Base-by-base conservation (phyloP, 2,888 invertebrate genomes). In the Drosophila pullipes region DNA sequence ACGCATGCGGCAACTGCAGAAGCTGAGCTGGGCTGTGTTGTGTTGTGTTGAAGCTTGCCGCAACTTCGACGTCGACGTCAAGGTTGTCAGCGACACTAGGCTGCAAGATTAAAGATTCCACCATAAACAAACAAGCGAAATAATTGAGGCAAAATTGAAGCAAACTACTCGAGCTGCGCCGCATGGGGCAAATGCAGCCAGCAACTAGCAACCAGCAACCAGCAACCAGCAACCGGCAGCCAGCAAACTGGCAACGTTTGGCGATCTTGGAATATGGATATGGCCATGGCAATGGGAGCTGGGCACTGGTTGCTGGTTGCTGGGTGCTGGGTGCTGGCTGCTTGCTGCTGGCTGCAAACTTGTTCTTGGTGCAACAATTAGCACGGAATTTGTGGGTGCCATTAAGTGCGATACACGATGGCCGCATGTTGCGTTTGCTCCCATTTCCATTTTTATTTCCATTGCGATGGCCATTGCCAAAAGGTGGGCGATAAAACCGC, bases 91-190 rank as follows among this genome's bases (percentile, higher is more conserved):
- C 85, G 71, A 78, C 76, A 87, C 85, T 78, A 85, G 47, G 82
- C 73, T 73, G 54, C 65, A 68, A 90, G 90, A 91, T 91, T 86
- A 82, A 90, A 91, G 91, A 91, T 91, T 91, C 91, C 90, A 88
- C 83, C 82, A 81, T 82, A 88, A 90, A 91, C 91, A 91, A 91
- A 91, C 91, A 88, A 91, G 91, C 88, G 88, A 85, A 91, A 89
- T 91, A 91, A 91, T 91, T 91, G 91, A 88, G 90, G 91, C 83
- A 89, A 87, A 91, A 85, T 91, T 85, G 90, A 83, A 85, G 85
- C 88, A 82, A 90, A 85, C 90, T 82, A 78, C 83, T 76, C 74
- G 63, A 58, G 67, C 75, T 67, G 47, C 52, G 62, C 76, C 31
- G 66, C 69, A 57, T 39, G 64, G n/a, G 55, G 62, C 65, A 58